A percentile compares a stretch with the other conserved stretches of the same genome.
Conservation (phyloP, 2,113 vertebrate species). For the Psophia crepitans region DNA sequence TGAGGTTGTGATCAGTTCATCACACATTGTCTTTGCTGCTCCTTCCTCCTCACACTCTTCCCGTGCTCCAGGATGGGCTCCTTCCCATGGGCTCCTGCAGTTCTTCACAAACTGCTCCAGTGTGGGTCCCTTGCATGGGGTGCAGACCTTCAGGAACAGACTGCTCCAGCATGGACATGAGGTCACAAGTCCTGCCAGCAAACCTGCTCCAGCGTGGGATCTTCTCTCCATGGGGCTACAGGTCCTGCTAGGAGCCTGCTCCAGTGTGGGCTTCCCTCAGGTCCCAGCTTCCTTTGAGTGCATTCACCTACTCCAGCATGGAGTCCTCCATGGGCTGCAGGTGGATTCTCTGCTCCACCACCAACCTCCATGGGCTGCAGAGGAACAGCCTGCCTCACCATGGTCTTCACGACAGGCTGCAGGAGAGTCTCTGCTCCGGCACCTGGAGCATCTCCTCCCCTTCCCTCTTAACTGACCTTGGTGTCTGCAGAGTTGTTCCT, state of each 20-base stretch:
- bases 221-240: fast-evolving
- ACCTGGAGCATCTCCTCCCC: background rate
- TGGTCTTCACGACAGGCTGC: fast-evolving
- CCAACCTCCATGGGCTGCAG: background rate
- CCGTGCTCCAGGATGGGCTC: fast-evolving
- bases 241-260: background rate
- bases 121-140: fast-evolving
- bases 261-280: no score
- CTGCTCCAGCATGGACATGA: fast-evolving
- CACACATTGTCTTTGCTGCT: fast-evolving
- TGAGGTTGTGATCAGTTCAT: background rate
- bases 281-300: background rate
- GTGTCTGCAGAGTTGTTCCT: background rate
- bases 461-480: no score
- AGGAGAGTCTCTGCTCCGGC: background rate
- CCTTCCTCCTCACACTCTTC: background rate
- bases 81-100: background rate
- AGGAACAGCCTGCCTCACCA: background rate
- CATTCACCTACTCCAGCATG: fast-evolving
- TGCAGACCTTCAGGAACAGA: background rate
- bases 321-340: background rate
- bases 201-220: background rate
- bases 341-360: fast-evolving
- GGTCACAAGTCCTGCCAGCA: background rate
- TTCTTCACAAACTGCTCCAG: background rate